Base-by-base conservation (phyloP, 2,113 vertebrate genomes). In the Elaphurus davidianus region DNA sequence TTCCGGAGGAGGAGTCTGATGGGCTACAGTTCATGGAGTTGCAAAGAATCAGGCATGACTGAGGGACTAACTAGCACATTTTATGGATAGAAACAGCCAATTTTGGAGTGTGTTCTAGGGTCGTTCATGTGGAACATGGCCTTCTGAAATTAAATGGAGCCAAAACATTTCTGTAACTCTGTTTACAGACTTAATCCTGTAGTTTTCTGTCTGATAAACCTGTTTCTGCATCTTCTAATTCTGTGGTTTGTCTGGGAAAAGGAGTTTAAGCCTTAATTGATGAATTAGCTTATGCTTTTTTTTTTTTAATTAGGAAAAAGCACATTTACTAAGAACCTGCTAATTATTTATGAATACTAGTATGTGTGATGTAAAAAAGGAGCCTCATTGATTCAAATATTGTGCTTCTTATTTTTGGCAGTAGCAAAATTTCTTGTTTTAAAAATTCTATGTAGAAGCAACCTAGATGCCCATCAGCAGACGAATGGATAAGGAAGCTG, bases 151-250 rank as follows among this genome's bases (percentile, higher is more conserved):
- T 43, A 89, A 90, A 45, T 1, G 33, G 28, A 94, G 28, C 8
- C 60, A 71, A 87, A 36, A 16, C 12, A 59, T 87, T 64, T 89
- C 52, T 81, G 8, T 64, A 96, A 64, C 40, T 92, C 82, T 84
- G 36, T 55, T 90, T 74, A 16, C 7, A 57, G 33, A 82, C 9
- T 71, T 97, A 92, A 60, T 60, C 47, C 59, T 82, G 1, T 85
- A 95, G 62, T 19, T 84, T 96, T 87, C 43, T 97, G 33, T 93
- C 57, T 92, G 74, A 59, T 84, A 90, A 94, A 87, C 5, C 16
- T n/a, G 33, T 59, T 94, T 97, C 40, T 84, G 7, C 54, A 10
- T 55, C 33, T 96, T 93, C 54, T 81, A 50, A 83, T 81, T 62
- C 28, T 89, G 7, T 6, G 4, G 5, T 96, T 96, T 94, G 13